Evolutionary conservation across 1,140 invertebrate species (phyloP), one percentile per base, ranked within the genome.

Genomic region (Oncopeltus fasciatus): DNA sequence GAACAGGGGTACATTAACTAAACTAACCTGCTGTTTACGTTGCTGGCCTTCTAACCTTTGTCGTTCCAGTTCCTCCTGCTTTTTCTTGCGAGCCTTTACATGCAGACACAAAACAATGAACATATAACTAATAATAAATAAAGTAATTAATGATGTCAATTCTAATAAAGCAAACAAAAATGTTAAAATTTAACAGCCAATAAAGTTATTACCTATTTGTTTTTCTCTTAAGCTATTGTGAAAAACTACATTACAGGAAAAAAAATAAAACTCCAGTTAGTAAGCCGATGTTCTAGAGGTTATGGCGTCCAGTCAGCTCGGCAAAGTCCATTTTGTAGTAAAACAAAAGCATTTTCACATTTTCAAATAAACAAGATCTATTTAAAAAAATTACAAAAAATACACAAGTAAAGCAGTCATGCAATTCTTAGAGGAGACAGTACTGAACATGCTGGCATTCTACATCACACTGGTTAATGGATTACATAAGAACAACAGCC

Each of bases 31-130:
- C 77, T 88, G 85, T 74, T 87, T 87, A 67, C 87, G 83, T 68
- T 85, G 81, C 69, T 90, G 84, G 60, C 91, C 88, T 74, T 90
- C 88, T 68, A 87, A 81, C 74, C 84, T 85, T 70, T 87, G 83
- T 71, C 85, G 87, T 74, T 91, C 87, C 64, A 88, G 72, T 73
- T 91, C 88, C 76, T 90, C 87, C 71, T 90, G 87, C 57, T 86
- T 83, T 74, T 86, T 87, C 75, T 85, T 83, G 70, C 87, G 84
- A 70, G 87, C 87, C 87, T 90, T 66, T 59, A 62, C 57, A 61
- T 64, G 63, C 63, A 65, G 56, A 65, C 60, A 65, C 57, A 65
- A 65, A 65, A 65, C 60, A 61, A 38, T 57, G 46, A 61, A 60
- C 60, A 59, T 53, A 59, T 65, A 61, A 61, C 33, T 53, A 53